Percentiles rank a stretch among this genome's conserved stretches.
Conservation (phyloP, 1,140 invertebrate genomes). For the Carcinoscorpius rotundicauda region DNA sequence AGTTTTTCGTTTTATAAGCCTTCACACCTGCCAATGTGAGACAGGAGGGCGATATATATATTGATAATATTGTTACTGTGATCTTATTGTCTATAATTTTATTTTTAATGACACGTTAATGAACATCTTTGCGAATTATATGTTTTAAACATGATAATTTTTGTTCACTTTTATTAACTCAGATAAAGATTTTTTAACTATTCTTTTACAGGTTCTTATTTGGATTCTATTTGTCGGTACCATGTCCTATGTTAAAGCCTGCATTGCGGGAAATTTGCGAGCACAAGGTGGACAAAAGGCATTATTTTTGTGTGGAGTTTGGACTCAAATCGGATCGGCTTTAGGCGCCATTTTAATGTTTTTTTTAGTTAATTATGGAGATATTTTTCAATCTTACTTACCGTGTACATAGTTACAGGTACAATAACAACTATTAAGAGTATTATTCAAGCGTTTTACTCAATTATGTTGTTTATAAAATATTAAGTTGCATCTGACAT, state of each 20-base stretch:
- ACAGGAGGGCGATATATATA: no score
- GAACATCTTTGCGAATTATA: background rate
- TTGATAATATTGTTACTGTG: background rate
- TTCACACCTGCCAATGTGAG: no score
- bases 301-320: slow-evolving; percentile 60
- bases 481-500: no score
- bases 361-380: slow-evolving; percentile 53
- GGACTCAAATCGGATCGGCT: slow-evolving; percentile 66
- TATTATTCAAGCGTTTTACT: no score
- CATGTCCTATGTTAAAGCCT: slow-evolving; percentile 67
- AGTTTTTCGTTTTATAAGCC: no score
- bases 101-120: background rate
- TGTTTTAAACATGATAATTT: no score
- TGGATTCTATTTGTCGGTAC: slow-evolving; percentile 55
- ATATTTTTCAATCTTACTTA: slow-evolving; percentile 39
- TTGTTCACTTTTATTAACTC: no score
- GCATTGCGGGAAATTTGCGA: slow-evolving; percentile 59
- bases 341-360: slow-evolving; percentile 59
- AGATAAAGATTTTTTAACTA: background rate
- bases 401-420: slow-evolving; percentile 3
- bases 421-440: no score
- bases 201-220: slow-evolving; percentile 34
- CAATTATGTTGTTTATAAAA: no score
- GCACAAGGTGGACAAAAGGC: slow-evolving; percentile 34
- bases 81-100: background rate